Base-by-base conservation (phyloP, 2,113 vertebrate species). In the Grus americana region DNA sequence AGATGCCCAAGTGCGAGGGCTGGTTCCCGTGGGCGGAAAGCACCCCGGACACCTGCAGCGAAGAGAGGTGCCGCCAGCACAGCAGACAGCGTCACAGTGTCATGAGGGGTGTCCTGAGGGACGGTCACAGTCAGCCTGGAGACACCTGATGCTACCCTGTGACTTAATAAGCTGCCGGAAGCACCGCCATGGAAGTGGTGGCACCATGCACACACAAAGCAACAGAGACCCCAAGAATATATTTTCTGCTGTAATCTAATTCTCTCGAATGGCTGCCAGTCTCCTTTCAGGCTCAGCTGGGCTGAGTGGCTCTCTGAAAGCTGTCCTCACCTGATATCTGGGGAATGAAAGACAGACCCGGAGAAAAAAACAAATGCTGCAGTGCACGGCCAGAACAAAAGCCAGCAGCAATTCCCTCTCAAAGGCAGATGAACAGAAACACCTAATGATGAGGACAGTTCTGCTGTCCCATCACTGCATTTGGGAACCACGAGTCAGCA, bases 181-280 rank as follows among this genome's bases (percentile, higher is more conserved):
- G 58, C 52, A 42, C 21, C 7, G 1, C n/a, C 0, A 1, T 27
- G 34, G 47, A 16, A 26, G 49, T 3, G 11, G 49, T 44, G 78
- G 66, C 44, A 90, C 27, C 61, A 9, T 26, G 4, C 32, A 29
- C 44, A 4, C 38, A 21, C 15, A 22, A 15, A 46, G 76, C 27
- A 57, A 46, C 17, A 20, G 34, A 86, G 44, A 19, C 61, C 46
- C 32, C 11, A 30, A 8, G 49, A 52, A 22, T 36, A 29, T 5
- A 17, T 19, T 58, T 57, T 19, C 62, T 30, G 52, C 67, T 65
- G 34, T 52, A 30, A 55, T 15, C 27, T 42, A 12, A 1, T 55
- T 47, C 55, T 76, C 62, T 38, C 19, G 2, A 14, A 21, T 40
- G 83, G 32, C 54, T 88, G 71, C 63, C 1, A 3, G 13, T 18